These are phyloP conservation scores for Scopus umbretta DNA, from an alignment of 2,113 vertebrate species.

Conservation along the genomic window DNA sequence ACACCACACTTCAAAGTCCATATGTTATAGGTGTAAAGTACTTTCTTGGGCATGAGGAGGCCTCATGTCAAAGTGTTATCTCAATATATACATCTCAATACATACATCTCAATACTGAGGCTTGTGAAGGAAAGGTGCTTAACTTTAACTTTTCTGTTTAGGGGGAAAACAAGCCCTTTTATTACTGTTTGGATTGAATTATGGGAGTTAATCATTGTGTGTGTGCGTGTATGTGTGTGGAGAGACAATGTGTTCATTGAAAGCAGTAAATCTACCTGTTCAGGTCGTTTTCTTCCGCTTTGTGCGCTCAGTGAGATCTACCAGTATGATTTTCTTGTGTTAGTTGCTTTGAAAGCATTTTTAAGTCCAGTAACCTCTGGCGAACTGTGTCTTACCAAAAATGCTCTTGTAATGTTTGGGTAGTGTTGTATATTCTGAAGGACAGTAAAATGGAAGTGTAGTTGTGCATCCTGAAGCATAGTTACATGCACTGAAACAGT, in stretches of 20 bases:
- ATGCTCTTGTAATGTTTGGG: background rate
- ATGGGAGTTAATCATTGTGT: background rate
- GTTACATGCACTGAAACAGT: background rate
- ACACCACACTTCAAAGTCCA: background rate
- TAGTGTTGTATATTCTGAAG: background rate
- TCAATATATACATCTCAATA: too few species aligned
- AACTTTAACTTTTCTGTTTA: background rate
- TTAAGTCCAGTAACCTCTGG: background rate
- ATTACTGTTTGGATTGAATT: conserved; percentile 26
- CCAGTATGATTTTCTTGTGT: background rate
- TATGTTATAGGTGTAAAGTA: background rate
- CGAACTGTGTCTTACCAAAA: background rate
- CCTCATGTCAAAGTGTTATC: background rate
- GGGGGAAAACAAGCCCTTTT: background rate
- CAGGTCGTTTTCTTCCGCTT: background rate
- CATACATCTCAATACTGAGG: too few species aligned
- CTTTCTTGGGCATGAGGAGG: background rate
- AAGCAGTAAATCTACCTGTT: background rate
- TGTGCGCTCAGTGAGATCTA: background rate
- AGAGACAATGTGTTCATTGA: background rate
- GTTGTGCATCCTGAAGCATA: background rate
- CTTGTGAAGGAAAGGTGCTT: background rate
- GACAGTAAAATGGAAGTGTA: background rate
- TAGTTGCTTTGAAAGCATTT: background rate
- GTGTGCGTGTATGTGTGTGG: rapidly evolving